Base-by-base conservation (phyloP, 2,888 invertebrate genomes). In the Euplexia lucipara region DNA sequence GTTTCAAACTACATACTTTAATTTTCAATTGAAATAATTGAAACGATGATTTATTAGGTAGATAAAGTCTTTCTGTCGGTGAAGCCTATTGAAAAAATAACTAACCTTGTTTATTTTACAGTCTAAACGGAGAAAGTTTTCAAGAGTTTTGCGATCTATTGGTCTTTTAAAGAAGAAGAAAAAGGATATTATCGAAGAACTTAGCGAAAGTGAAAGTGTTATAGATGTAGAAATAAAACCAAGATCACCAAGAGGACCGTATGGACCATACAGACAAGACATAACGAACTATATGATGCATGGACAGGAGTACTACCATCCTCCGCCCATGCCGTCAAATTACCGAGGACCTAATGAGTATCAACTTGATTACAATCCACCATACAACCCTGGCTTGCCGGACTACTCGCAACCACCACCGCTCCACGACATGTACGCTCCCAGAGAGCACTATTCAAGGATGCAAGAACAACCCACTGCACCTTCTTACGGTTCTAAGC, bases 241-340 rank as follows among this genome's bases (percentile, higher is more conserved):
- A 44, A 86, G 78, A 22, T 70, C 88, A 12, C 90, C 75, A 39
- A 85, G 75, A 30, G 69, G 88, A n/a, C 18, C 26, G 6, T 68
- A 68, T 14, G 35, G 10, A n/a, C 89, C 90, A 1, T 93, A 85
- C 60, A 84, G 82, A 37, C 94, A 94, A 74, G 82, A 92, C 2
- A 63, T 93, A n/a, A 82, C 84, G 0, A 91, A 89, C 74, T 94
- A 93, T 57, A 81, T 85, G 77, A 88, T 93, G 90, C 86, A 91
- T 61, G 86, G 82, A 2, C 91, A 92, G 56, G 88, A 92, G 53
- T 92, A 86, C 60, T 88, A 83, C 48, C 84, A 81, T 9, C 83
- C 83, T 7, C 92, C 90, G 2, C 89, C 88, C 2, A 60, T 85
- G 2, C 81, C 83, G 3, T 77, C 76, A 5, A 63, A 76, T 32